Percentiles rank a stretch among this genome's conserved stretches.
These are phyloP conservation scores for Nematolebias whitei DNA, from an alignment of 2,113 vertebrate species.

Conservation along the genomic window DNA sequence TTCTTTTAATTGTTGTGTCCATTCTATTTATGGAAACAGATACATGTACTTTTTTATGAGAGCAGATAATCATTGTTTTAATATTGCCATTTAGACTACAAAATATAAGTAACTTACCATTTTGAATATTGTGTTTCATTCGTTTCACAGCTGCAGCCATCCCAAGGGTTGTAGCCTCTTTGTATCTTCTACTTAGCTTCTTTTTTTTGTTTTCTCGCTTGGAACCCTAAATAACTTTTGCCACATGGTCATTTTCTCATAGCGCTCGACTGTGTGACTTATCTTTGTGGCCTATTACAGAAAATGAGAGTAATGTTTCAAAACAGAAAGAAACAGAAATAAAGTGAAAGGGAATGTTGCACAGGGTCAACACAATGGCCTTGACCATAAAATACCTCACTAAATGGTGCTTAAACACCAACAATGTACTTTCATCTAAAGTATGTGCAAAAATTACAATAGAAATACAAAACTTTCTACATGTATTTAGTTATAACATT, in stretches of 20 bases:
- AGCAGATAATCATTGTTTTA: neutral
- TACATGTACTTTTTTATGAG: too few relatives aligned
- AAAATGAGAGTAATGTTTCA: neutral
- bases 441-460: neutral
- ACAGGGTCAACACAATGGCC: neutral
- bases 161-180: neutral
- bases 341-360: neutral
- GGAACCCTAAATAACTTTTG: neutral
- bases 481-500: too few relatives aligned
- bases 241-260: slow-evolving; percentile 4
- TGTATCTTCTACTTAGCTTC: neutral
- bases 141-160: neutral
- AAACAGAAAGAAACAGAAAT: neutral
- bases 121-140: neutral
- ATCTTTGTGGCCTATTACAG: neutral
- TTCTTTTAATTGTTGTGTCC: too few relatives aligned
- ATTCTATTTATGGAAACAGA: too few relatives aligned
- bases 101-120: neutral
- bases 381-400: neutral
- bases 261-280: neutral
- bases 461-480: too few relatives aligned
- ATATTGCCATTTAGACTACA: neutral
- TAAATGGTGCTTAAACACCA: neutral
- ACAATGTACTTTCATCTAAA: neutral
- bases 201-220: neutral